Conservation (phyloP, 2,888 invertebrate genomes). For the Mimumesa dahlbomi region DNA sequence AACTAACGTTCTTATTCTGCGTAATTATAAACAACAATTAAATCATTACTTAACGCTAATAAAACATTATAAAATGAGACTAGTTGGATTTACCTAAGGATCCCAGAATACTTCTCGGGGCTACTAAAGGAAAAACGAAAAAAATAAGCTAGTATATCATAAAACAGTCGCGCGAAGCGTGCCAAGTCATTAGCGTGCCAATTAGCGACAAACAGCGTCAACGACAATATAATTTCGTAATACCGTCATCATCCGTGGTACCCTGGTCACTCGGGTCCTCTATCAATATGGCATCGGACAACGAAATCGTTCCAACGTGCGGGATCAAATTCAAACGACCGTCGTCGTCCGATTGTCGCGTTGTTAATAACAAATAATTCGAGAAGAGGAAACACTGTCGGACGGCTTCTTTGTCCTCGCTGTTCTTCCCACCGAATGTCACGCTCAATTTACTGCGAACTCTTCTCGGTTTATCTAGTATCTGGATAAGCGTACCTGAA, state of each 20-base stretch:
- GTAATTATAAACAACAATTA: too few species aligned
- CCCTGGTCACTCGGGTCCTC: constrained; percentile 90
- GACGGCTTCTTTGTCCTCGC: constrained; percentile 85
- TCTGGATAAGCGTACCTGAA: constrained; percentile 88
- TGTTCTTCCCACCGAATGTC: constrained; percentile 81
- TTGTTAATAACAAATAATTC: constrained; percentile 93
- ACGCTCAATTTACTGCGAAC: constrained; percentile 82
- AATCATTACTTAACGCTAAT: too few species aligned
- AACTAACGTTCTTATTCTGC: too few species aligned
- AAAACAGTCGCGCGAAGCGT: too few species aligned
- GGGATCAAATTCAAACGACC: constrained; percentile 93
- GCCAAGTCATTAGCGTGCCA: neutral
- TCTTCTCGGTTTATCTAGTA: constrained; percentile 84
- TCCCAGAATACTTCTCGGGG: too few species aligned
- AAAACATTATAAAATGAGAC: too few species aligned
- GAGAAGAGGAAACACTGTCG: constrained; percentile 95
- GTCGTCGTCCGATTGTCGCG: constrained; percentile 87
- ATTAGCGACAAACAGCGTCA: neutral
- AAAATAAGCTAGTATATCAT: too few species aligned
- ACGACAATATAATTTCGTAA: neutral
- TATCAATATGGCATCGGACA: constrained; percentile 91
- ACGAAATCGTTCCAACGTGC: constrained; percentile 90
- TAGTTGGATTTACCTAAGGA: too few species aligned
- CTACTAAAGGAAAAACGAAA: too few species aligned
- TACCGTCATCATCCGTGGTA: constrained; percentile 87